A percentile compares a stretch with the other conserved stretches of the same genome.
Evolutionary conservation across 2,113 vertebrate genomes (phyloP).

Genomic region (Clinocottus analis): DNA sequence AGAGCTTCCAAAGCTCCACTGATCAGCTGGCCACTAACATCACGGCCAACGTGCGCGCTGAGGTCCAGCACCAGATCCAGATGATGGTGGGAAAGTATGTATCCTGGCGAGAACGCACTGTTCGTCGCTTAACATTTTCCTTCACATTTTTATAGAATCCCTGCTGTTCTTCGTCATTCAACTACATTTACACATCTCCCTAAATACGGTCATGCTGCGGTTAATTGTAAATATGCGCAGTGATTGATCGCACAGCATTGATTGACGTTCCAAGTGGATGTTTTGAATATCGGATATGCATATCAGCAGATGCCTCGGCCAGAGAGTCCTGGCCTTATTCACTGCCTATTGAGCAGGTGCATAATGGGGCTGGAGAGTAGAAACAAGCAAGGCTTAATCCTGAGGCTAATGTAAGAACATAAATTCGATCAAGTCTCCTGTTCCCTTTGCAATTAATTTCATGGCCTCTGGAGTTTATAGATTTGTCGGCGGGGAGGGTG

Average conservation of each 20-base stretch:
- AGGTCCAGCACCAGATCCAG: constrained; percentile 95
- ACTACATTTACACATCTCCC: not conserved
- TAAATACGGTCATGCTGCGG: not conserved
- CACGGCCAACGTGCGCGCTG: constrained; percentile 86
- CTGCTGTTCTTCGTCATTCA: not conserved
- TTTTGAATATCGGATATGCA: constrained; percentile 34
- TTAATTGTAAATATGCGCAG: not conserved
- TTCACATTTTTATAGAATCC: not conserved
- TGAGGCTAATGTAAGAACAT: constrained; percentile 71
- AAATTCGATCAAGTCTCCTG: constrained; percentile 66
- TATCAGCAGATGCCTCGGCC: constrained; percentile 32
- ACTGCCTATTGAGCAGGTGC: constrained; percentile 55
- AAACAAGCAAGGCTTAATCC: constrained; percentile 73
- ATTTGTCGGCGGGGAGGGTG: constrained; percentile 41
- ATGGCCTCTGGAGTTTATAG: constrained; percentile 57
- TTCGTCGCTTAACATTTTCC: not conserved
- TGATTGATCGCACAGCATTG: constrained; percentile 15
- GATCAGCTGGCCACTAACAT: constrained; percentile 90
- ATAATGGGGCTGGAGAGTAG: constrained; percentile 58
- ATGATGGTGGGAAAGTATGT: constrained; percentile 94
- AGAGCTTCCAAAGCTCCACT: constrained; percentile 87
- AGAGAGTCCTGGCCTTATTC: constrained; percentile 16
- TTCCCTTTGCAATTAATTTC: constrained; percentile 72
- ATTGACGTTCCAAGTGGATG: constrained; percentile 24
- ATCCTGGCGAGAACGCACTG: not conserved